phyloP scores from a whole-genome alignment of 2,113 vertebrate genomes.

The Notothenia rossii region DNA sequence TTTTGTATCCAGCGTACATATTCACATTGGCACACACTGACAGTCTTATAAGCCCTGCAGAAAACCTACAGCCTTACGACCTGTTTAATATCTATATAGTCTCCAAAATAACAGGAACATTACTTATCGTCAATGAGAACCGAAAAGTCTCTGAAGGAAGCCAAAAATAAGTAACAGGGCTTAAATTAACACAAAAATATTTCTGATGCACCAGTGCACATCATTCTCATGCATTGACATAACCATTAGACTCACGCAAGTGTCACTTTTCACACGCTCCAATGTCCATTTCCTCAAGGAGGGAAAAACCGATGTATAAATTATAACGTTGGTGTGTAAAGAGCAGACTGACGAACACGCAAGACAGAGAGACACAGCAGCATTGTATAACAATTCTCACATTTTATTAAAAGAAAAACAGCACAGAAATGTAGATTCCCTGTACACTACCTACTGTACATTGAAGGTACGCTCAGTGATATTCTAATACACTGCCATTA shows the following conservation, averaged over 20 bases:
- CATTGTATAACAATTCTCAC: background rate
- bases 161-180: background rate
- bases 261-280: no score
- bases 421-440: background rate
- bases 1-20: background rate
- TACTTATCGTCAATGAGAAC: background rate
- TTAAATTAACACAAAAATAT: background rate
- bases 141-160: background rate
- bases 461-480: background rate
- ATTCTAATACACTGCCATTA: background rate
- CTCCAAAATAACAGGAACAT: background rate
- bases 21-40: background rate
- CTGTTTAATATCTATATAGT: no score
- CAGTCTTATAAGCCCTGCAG: background rate
- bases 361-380: no score
- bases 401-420: background rate
- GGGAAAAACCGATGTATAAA: no score
- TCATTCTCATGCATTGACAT: no score
- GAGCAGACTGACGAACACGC: no score
- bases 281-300: no score
- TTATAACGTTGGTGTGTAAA: no score
- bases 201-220: background rate
- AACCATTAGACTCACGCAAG: no score
- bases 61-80: background rate
- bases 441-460: background rate